A percentile compares a stretch with the other conserved stretches of the same genome.
Conservation (phyloP, 2,113 vertebrate genomes). For the Falcunculus frontatus region DNA sequence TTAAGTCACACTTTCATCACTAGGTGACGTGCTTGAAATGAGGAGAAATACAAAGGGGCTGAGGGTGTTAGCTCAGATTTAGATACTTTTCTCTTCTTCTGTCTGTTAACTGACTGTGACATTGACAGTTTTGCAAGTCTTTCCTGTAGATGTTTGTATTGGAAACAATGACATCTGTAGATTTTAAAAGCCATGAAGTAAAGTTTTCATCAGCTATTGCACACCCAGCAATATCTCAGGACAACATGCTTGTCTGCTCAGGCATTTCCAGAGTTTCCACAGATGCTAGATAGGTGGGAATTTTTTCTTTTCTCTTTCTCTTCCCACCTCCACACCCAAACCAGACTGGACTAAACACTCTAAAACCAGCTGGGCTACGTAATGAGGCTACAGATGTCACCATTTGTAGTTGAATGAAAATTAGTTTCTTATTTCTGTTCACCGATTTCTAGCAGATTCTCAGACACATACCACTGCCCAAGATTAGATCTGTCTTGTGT, state of each 20-base stretch:
- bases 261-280: background rate
- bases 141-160: slow-evolving; percentile 52
- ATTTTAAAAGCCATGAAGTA: slow-evolving; percentile 41
- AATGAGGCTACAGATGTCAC: background rate
- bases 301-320: background rate
- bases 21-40: slow-evolving; percentile 35
- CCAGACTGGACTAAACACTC: background rate
- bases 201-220: slow-evolving; percentile 57
- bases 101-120: slow-evolving; percentile 54
- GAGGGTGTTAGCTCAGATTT: slow-evolving; percentile 29
- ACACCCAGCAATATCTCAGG: slow-evolving; percentile 33
- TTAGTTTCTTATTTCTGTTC: background rate
- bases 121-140: slow-evolving; percentile 46
- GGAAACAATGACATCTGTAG: slow-evolving; percentile 61
- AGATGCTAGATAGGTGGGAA: background rate
- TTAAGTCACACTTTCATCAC: background rate
- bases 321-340: background rate
- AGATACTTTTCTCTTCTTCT: slow-evolving; percentile 21
- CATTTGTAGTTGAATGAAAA: background rate
- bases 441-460: background rate
- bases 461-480: background rate
- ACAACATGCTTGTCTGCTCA: slow-evolving; percentile 12
- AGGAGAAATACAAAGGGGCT: slow-evolving; percentile 55
- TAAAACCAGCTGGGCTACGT: background rate
- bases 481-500: background rate